These are phyloP conservation scores for Pycnonotus jocosus DNA, from an alignment of 2,113 vertebrate genomes.

Conservation along the genomic window DNA sequence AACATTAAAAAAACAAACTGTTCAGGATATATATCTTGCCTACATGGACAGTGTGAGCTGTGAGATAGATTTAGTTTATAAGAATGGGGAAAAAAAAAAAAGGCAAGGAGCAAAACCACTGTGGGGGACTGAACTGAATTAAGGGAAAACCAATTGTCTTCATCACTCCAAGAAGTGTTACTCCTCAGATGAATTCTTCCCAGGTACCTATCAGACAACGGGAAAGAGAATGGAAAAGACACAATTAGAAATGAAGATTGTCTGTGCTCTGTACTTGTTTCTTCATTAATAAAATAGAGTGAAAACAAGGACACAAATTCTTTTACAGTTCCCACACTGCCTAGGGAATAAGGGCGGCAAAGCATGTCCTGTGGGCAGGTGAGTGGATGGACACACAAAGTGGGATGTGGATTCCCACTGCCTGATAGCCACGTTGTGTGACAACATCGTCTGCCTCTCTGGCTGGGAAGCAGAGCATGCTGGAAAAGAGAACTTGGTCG, in stretches of 20 bases:
- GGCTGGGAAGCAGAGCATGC: not conserved
- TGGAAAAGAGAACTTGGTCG: not conserved
- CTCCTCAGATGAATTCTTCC: not conserved
- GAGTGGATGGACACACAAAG: accelerated
- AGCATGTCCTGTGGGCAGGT: accelerated
- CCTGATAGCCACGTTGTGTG: accelerated
- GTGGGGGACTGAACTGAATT: not conserved
- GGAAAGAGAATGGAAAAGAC: not conserved
- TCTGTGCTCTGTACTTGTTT: not conserved
- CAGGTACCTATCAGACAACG: not conserved
- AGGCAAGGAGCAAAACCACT: not conserved
- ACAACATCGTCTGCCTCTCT: not conserved
- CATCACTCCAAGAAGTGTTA: not conserved
- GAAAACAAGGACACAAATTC: not conserved
- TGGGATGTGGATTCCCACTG: not conserved
- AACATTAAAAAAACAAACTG: not conserved
- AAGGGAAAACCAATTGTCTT: not conserved
- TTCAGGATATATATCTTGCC: not conserved
- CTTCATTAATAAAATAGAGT: not conserved
- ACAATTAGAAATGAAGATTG: not conserved
- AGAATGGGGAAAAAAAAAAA: not conserved
- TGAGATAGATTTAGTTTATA: not conserved
- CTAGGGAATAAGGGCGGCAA: not conserved
- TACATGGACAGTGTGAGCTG: not conserved
- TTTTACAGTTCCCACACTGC: not conserved